Base-by-base conservation (phyloP, 2,797 vertebrate genomes). In the Glyptemys insculpta region DNA sequence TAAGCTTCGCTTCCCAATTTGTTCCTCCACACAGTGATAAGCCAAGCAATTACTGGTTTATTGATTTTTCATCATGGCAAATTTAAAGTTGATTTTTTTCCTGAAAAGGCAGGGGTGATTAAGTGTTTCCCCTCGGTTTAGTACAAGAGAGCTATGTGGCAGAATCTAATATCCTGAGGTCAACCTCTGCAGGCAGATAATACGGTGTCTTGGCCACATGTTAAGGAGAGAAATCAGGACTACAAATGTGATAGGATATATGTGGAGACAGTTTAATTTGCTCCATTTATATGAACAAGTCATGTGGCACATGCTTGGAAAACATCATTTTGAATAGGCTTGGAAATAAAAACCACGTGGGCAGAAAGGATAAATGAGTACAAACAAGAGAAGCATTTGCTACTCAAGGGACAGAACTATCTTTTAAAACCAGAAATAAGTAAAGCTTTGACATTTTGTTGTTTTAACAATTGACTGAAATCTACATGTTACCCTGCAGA, bases 31-130 rank as follows among this genome's bases (percentile, higher is more conserved):
- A 96, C 98, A 94, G 97, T 98, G 99, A 99, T 99, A 99, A 99
- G 99, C 99, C 99, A 98, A 99, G 99, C 99, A 99, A 99, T 99
- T 99, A 99, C 99, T 98, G 98, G 94, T 98, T 98, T 99, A 99
- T 99, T 99, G 99, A 99, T 99, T 99, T 99, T 99, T 99, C 99
- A 99, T 99, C 99, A 99, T 98, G 98, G 98, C 98, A 99, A 99
- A 99, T 99, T 99, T 99, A 97, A 99, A 98, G 99, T 99, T 98
- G 98, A 98, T 99, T 98, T 98, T 62, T 98, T 98, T 97, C 96
- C 98, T 98, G 98, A 98, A 98, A 99, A 98, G 98, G 97, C 97
- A 95, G 96, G 93, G 98, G 98, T 99, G 99, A 99, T 99, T 98
- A 99, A 99, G 98, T 98, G 98, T 99, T 99, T 99, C 98, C 98